These are phyloP conservation scores for Dicranocentrus wangi DNA, from an alignment of 2,888 invertebrate species.

Conservation along the genomic window DNA sequence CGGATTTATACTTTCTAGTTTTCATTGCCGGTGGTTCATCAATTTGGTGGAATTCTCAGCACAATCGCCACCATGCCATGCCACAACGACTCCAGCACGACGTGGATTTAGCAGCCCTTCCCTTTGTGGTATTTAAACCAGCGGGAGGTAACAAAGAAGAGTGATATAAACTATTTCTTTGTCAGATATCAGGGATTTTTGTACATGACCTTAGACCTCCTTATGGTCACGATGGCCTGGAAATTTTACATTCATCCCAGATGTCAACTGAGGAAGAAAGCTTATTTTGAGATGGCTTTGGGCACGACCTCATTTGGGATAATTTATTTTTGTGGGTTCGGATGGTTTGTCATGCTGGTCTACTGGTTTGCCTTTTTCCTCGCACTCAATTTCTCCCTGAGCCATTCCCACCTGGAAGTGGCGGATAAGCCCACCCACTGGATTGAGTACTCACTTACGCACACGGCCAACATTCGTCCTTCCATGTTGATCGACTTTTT, in stretches of 20 bases:
- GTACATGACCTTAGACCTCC: slow-evolving; percentile 31
- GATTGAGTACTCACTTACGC: slow-evolving; percentile 60
- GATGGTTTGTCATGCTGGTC: not conserved
- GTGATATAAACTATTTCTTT: slow-evolving; percentile 25
- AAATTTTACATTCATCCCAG: slow-evolving; percentile 34
- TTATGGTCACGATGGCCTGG: slow-evolving; percentile 22
- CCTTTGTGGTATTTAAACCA: slow-evolving; percentile 67
- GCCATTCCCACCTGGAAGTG: slow-evolving; percentile 59
- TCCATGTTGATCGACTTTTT: slow-evolving; percentile 47
- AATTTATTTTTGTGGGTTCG: not conserved
- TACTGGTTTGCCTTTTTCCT: slow-evolving; percentile 39
- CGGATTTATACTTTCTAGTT: no score
- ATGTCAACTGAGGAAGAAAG: slow-evolving; percentile 23
- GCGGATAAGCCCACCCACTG: slow-evolving; percentile 61
- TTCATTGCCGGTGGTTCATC: slow-evolving; percentile 50
- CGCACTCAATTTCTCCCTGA: slow-evolving; percentile 45
- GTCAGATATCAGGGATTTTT: slow-evolving; percentile 34
- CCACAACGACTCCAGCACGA: no score
- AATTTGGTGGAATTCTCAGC: slow-evolving; percentile 61
- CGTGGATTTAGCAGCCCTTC: slow-evolving; percentile 69
- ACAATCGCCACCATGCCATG: no score
- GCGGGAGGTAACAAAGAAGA: slow-evolving; percentile 46
- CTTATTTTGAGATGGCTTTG: slow-evolving; percentile 26
- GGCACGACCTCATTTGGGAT: not conserved
- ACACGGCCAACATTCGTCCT: slow-evolving; percentile 56